These are phyloP conservation scores for Apodemus sylvaticus DNA, from an alignment of 2,113 vertebrate species.

Conservation along the genomic window DNA sequence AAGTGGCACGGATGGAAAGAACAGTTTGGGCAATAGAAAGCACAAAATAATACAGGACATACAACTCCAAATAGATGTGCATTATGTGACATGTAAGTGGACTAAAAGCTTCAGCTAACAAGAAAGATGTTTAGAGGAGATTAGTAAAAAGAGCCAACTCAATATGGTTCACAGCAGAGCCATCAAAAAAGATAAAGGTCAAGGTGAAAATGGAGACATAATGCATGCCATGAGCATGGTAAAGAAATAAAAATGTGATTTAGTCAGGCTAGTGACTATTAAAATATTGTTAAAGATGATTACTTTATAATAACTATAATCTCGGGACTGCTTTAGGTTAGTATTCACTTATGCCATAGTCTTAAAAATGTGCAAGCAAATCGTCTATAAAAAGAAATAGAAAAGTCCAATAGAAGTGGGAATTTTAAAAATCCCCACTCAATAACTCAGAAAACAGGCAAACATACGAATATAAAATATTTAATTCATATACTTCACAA, in stretches of 20 bases:
- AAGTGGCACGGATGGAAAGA: slow-evolving; percentile 31
- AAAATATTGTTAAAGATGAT: slow-evolving; percentile 44
- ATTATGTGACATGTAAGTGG: slow-evolving; percentile 43
- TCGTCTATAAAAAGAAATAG: not conserved
- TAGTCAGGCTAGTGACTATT: not conserved
- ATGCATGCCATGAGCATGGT: not conserved
- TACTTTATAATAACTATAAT: slow-evolving; percentile 14
- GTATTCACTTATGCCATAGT: not conserved
- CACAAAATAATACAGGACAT: slow-evolving; percentile 20
- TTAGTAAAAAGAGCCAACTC: slow-evolving; percentile 20
- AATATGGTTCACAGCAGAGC: slow-evolving; percentile 43
- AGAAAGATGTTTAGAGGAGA: slow-evolving; percentile 37
- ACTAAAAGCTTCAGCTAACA: slow-evolving; percentile 61
- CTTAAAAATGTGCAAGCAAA: slow-evolving; percentile 40
- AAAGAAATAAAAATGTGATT: slow-evolving; percentile 15
- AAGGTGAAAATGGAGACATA: slow-evolving; percentile 44
- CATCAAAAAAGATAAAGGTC: slow-evolving; percentile 41
- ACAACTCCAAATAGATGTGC: slow-evolving; percentile 49
- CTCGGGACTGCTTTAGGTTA: not conserved
- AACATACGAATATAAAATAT: not conserved
- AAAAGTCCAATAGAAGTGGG: not conserved
- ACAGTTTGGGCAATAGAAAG: slow-evolving; percentile 10
- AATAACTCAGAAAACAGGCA: slow-evolving; percentile 1
- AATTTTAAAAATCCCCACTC: not conserved
- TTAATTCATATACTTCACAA: not conserved